Evolutionary conservation across 2,797 vertebrate genomes (phyloP), one percentile per base, ranked within the genome.

Genomic region (Vespertilio murinus): DNA sequence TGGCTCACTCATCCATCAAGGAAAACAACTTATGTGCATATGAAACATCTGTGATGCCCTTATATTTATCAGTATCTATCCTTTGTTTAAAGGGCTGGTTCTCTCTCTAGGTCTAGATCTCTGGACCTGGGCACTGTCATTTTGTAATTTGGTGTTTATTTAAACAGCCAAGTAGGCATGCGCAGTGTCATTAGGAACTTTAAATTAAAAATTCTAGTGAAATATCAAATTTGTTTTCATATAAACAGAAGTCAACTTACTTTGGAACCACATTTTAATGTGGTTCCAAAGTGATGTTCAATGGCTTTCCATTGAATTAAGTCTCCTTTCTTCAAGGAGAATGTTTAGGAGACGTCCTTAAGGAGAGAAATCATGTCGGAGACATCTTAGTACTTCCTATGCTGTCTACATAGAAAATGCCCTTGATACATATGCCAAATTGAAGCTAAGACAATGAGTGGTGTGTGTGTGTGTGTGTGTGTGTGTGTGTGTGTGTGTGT

Each of bases 171-270:
- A 65, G 18, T 79, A 45, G 38, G 38, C 17, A 20, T 23, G 28
- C 20, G 12, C 6, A 61, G 12, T 70, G 35, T 22, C 49, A 65
- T 81, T 45, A 90, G 49, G 78, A 45, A 77, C 22, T 88, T 77
- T 35, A 82, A 84, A 73, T 70, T 20, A 47, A 94, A 82, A 94
- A 65, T 82, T 83, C 59, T 28, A 90, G 54, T 59, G 35, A 91
- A 93, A 47, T 78, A 42, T 47, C 40, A 73, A 73, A 80, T 52
- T 35, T 4, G 12, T 71, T 88, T 84, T 85, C 35, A 52, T 87
- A 45, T 45, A 30, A 91, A 83, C 23, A 89, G 56, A 89, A 47
- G 18, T 93, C 54, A 87, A 0, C 35, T 75, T 71, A 83, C 56
- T n/a, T 70, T 49, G 42, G 70, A 81, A 85, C 8, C 25, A 70